Percentiles rank a stretch among this genome's conserved stretches.
phyloP scores from a whole-genome alignment of 37 sponge, comb jelly and placozoan species.

The Bolinopsis microptera region DNA sequence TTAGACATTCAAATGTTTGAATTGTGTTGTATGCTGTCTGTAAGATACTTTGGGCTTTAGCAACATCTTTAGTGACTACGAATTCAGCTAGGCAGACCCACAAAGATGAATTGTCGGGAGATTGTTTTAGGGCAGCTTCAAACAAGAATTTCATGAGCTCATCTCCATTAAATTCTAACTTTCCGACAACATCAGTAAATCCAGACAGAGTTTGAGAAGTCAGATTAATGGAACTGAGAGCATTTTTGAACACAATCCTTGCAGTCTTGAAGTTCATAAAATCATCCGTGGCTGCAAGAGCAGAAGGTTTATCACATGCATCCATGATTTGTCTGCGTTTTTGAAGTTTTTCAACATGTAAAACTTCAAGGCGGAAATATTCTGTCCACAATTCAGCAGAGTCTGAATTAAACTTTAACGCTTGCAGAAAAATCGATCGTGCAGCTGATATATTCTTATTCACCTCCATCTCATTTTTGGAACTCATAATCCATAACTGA shows the following conservation, averaged over 20 bases:
- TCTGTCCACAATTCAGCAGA: slow-evolving; percentile 31
- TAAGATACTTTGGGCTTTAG: background rate
- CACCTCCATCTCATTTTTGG: slow-evolving; percentile 46
- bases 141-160: background rate
- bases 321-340: slow-evolving; percentile 10
- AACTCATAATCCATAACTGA: slow-evolving; percentile 59
- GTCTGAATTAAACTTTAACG: background rate
- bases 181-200: background rate
- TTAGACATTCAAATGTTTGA: background rate
- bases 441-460: slow-evolving; percentile 61
- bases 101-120: background rate
- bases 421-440: slow-evolving; percentile 14
- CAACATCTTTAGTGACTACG: background rate
- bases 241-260: slow-evolving; percentile 45
- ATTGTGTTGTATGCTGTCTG: background rate
- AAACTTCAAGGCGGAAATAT: slow-evolving; percentile 42
- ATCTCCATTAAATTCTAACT: background rate
- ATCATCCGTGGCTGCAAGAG: background rate
- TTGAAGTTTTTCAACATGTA: slow-evolving; percentile 33
- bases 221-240: background rate
- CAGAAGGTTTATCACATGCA: background rate
- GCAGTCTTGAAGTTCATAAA: slow-evolving; percentile 48
- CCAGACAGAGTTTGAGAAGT: background rate
- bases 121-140: background rate
- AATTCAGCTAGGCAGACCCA: background rate